A percentile compares a stretch with the other conserved stretches of the same genome.
Conservation (phyloP, 2,113 vertebrate genomes). For the Casuarius casuarius region DNA sequence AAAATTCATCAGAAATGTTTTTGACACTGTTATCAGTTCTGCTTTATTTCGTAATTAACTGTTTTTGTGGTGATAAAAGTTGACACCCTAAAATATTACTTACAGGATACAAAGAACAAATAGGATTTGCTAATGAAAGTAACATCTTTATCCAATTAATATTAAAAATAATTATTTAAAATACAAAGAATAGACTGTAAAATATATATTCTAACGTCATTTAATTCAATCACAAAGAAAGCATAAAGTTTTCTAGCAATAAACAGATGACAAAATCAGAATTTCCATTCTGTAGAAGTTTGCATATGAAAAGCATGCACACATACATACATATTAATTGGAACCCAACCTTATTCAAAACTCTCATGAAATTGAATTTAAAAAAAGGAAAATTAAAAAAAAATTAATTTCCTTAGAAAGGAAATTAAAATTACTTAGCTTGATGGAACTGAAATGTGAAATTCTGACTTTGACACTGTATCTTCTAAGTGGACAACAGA, state of each 20-base stretch:
- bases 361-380: background rate
- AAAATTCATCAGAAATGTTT: background rate
- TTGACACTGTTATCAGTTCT: background rate
- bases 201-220: background rate
- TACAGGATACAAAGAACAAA: background rate
- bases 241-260: background rate
- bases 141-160: background rate
- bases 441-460: background rate
- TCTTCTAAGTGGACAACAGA: background rate
- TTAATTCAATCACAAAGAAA: background rate
- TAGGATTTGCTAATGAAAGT: background rate
- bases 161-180: background rate
- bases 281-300: background rate
- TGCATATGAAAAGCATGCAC: background rate
- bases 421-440: background rate
- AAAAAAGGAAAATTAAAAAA: background rate
- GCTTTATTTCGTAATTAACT: background rate
- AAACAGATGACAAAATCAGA: background rate
- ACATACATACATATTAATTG: background rate
- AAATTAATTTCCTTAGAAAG: no score
- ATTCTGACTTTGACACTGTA: background rate
- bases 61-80: background rate
- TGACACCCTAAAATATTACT: background rate
- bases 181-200: background rate
- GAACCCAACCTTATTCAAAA: background rate